Percentiles rank a stretch among this genome's conserved stretches.
phyloP scores from a whole-genome alignment of 2,113 vertebrate genomes.

The Aramus guarauna region DNA sequence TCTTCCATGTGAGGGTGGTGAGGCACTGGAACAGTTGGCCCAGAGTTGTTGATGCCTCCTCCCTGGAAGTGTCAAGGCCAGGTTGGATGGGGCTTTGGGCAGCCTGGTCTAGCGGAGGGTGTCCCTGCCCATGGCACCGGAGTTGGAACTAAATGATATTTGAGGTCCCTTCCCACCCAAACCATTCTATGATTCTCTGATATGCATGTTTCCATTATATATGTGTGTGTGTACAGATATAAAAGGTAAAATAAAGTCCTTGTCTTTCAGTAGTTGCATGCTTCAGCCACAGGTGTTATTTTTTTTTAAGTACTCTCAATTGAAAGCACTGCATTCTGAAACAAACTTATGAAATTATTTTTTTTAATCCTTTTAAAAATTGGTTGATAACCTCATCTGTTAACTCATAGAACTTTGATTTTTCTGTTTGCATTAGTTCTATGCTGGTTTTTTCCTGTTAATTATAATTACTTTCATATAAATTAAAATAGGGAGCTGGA shows the following conservation, averaged over 20 bases:
- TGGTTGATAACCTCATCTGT: neutral
- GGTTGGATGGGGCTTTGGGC: no score
- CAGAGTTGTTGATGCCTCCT: no score
- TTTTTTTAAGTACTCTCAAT: neutral
- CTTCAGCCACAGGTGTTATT: neutral
- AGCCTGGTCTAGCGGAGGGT: no score
- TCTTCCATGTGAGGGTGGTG: no score
- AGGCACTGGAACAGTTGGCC: no score
- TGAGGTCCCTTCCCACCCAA: no score
- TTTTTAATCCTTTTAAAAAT: neutral
- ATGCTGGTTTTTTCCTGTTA: neutral
- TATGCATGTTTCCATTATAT: no score
- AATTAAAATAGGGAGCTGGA: conserved; percentile 78
- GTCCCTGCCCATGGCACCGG: no score
- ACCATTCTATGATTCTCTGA: no score
- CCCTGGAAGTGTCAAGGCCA: no score
- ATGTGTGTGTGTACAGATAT: neutral
- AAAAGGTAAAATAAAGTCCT: neutral
- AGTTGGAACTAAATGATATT: no score
- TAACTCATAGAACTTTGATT: neutral
- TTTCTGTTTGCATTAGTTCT: neutral
- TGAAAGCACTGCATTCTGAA: neutral
- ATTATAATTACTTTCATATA: neutral
- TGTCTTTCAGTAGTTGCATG: neutral
- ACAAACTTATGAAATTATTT: neutral